Evolutionary conservation across 2,888 invertebrate genomes (phyloP), one percentile per base, ranked within the genome.

Genomic region (Rhodophaea formosa): DNA sequence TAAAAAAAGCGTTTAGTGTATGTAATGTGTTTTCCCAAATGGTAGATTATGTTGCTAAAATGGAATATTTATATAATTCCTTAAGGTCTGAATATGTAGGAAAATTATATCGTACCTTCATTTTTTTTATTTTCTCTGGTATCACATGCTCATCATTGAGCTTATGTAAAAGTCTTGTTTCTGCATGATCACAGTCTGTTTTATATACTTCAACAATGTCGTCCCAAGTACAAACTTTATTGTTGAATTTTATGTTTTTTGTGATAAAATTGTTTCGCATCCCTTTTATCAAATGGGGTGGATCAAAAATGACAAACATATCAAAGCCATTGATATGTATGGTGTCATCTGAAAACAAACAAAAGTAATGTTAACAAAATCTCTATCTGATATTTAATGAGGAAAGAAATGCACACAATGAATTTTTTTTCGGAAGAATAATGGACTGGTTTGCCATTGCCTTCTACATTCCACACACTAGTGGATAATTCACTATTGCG

Each of bases 141-240:
- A 59, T 56, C 1, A 62, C 59, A 55, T 60, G 59, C 44, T 60
- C 35, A 35, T 62, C 60, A 15, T 16, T 62, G 16, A 59, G 39
- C 53, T 59, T 62, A 14, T 59, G 56, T 7, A 62, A 8, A 15
- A 65, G 16, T 14, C 64, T 51, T 3, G 52, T 46, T 29, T 65
- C 16, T 32, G 56, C 14, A 47, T 62, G 61, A 7, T 56, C 29
- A 46, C 63, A 63, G 39, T 67, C 67, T 8, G 63, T 54, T 29
- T 57, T 51, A 16, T 66, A 65, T 0, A 66, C 60, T 14, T 62
- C 62, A 1, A 66, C 53, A 23, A 64, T 65, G 39, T 66, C 68
- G 0, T 3, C 5, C 62, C 62, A 66, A 10, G 56, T 62, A 0
- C 49, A 15, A 8, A 39, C 45, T 59, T 65, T 57, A 10, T 43